Percentiles rank a stretch among this genome's conserved stretches.
Evolutionary conservation across 2,888 invertebrate genomes (phyloP).

Genomic region (Sinopyrophorus schimmeli): DNA sequence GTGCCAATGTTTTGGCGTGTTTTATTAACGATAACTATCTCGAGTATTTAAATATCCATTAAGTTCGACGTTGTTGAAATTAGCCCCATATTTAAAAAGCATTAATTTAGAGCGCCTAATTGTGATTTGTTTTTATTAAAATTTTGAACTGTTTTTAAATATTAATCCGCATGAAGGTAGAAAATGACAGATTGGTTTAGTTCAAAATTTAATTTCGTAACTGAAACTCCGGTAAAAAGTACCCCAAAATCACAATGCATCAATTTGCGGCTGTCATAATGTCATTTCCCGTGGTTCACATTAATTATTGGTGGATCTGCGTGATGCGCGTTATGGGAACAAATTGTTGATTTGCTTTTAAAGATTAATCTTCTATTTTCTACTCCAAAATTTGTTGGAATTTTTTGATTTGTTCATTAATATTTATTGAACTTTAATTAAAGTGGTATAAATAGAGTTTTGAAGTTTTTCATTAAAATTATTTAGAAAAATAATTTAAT

Average conservation of each 20-base stretch:
- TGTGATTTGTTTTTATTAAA: too few species aligned
- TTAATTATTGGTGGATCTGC: constrained; percentile 31
- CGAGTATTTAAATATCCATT: constrained; percentile 20
- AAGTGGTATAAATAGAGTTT: too few species aligned
- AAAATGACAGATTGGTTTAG: neutral
- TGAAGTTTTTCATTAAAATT: too few species aligned
- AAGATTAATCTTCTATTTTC: constrained; percentile 10
- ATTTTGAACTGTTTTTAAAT: too few species aligned
- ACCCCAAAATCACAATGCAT: constrained; percentile 22
- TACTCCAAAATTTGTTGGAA: too few species aligned
- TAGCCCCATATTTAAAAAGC: neutral
- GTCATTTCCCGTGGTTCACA: constrained; percentile 29
- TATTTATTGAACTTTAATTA: too few species aligned
- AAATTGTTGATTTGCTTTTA: constrained; percentile 24
- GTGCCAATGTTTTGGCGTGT: constrained; percentile 17
- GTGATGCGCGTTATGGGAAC: constrained; percentile 28
- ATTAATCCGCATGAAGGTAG: neutral
- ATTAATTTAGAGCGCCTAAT: too few species aligned
- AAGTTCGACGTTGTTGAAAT: constrained; percentile 4
- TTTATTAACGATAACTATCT: constrained; percentile 20
- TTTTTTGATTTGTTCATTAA: too few species aligned
- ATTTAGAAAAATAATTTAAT: too few species aligned
- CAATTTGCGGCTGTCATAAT: constrained; percentile 26
- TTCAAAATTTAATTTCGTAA: constrained; percentile 15
- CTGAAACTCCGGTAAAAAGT: constrained; percentile 23